Evolutionary conservation across 1,140 invertebrate species (phyloP).

Genomic region (Drosophila trapezifrons): DNA sequence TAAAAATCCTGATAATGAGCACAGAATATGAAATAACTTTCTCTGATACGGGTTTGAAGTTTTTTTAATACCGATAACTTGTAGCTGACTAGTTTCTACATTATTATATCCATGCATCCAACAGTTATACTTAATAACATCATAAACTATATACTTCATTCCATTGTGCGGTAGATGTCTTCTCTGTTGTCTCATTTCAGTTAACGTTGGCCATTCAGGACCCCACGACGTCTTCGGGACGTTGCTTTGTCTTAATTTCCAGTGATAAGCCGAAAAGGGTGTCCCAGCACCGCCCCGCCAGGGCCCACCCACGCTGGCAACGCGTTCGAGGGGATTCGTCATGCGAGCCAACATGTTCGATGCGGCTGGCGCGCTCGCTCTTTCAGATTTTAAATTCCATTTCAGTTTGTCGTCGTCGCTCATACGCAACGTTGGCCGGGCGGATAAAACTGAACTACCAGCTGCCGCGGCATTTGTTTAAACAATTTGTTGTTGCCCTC

Average conservation of each 20-base stretch:
- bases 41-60: no score
- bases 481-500: conserved; percentile 20
- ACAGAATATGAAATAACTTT: no score
- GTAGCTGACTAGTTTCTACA: no score
- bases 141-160: not conserved
- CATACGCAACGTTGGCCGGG: conserved; percentile 74
- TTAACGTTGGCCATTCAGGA: conserved; percentile 42
- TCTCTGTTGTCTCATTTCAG: conserved; percentile 58
- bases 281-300: not conserved
- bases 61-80: not conserved
- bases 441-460: conserved; percentile 6
- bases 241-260: conserved; percentile 72
- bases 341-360: conserved; percentile 50
- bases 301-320: conserved; percentile 11
- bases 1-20: no score
- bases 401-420: conserved; percentile 74
- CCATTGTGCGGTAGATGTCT: not conserved
- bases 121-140: no score
- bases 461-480: not conserved
- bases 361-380: conserved; percentile 15
- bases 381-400: conserved; percentile 22
- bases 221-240: conserved; percentile 16
- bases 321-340: conserved; percentile 34
- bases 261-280: conserved; percentile 63
- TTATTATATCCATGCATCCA: no score